These are phyloP conservation scores for Sinelater perroti DNA, from an alignment of 2,888 invertebrate genomes.

Conservation along the genomic window DNA sequence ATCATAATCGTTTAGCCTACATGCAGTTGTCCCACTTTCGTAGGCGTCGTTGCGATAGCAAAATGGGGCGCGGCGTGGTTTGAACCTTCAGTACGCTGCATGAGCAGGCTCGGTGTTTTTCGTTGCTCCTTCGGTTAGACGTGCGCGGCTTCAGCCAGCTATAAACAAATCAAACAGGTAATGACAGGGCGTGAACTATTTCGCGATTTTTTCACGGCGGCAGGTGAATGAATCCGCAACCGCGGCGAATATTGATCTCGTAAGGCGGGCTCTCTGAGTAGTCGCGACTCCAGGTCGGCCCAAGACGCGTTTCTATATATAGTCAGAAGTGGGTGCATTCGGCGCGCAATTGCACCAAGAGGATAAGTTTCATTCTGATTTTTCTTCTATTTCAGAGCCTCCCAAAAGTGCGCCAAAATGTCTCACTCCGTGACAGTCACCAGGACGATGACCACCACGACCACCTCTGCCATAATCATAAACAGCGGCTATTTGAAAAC, in stretches of 20 bases:
- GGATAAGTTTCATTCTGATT: background rate
- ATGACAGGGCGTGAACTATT: background rate
- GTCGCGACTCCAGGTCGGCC: conserved; percentile 19
- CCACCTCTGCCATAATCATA: conserved; percentile 78
- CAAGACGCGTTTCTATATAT: conserved; percentile 17
- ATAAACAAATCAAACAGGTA: conserved; percentile 34
- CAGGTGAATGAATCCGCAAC: background rate
- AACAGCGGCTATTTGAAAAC: conserved; percentile 85
- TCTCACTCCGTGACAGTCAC: conserved; percentile 90
- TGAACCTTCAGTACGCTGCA: conserved; percentile 16
- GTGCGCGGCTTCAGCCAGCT: background rate
- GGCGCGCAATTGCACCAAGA: background rate
- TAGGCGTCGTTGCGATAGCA: conserved; percentile 3
- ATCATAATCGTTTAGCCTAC: too few relatives aligned
- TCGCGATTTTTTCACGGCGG: background rate
- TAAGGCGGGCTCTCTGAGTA: conserved; percentile 9
- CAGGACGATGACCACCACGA: conserved; percentile 80
- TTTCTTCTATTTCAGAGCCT: conserved; percentile 10
- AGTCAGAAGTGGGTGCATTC: conserved; percentile 5
- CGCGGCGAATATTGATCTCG: conserved; percentile 23
- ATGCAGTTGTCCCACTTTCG: conserved; percentile 21
- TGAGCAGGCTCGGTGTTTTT: conserved; percentile 27
- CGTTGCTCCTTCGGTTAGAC: conserved; percentile 18
- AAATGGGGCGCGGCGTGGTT: conserved; percentile 30
- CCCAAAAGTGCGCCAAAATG: conserved; percentile 65